A percentile compares a stretch with the other conserved stretches of the same genome.
Conservation (phyloP, 2,888 invertebrate genomes). For the Xestoiulus laeticollis region DNA sequence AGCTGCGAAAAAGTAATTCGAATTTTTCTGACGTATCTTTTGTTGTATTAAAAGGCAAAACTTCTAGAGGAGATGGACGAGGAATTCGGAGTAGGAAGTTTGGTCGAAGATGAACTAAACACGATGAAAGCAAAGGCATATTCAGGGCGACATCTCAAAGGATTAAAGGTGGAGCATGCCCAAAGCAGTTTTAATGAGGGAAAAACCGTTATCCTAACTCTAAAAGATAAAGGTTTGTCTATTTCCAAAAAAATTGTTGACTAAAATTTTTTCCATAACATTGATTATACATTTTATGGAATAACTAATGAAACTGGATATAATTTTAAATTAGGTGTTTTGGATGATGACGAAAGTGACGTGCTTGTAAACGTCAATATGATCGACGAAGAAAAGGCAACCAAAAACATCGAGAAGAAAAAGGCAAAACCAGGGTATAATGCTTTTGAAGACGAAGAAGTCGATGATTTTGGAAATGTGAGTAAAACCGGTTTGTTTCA, state of each 20-base stretch:
- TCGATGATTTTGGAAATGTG: conserved; percentile 68
- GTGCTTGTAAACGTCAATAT: conserved; percentile 92
- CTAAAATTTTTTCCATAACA: background rate
- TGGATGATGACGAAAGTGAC: conserved; percentile 85
- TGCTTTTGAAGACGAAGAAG: conserved; percentile 83
- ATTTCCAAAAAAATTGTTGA: background rate
- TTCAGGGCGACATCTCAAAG: conserved; percentile 76
- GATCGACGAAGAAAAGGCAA: conserved; percentile 83
- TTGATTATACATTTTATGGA: too few relatives aligned
- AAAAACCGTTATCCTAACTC: conserved; percentile 84
- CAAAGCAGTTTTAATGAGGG: conserved; percentile 76
- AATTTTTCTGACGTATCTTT: background rate
- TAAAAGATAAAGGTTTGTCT: conserved; percentile 82
- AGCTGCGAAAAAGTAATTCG: background rate
- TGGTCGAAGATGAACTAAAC: conserved; percentile 81
- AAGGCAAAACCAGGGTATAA: conserved; percentile 77
- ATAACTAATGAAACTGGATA: conserved; percentile 7
- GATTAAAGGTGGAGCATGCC: conserved; percentile 87
- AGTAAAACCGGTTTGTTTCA: background rate
- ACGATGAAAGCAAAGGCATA: conserved; percentile 69
- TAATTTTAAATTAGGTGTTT: conserved; percentile 67
- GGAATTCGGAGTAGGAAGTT: conserved; percentile 87
- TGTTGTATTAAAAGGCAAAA: conserved; percentile 75
- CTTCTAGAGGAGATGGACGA: conserved; percentile 93
- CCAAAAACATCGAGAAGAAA: conserved; percentile 83